Conservation (phyloP, 1,140 invertebrate genomes). For the Zaprionus tsacasi region DNA sequence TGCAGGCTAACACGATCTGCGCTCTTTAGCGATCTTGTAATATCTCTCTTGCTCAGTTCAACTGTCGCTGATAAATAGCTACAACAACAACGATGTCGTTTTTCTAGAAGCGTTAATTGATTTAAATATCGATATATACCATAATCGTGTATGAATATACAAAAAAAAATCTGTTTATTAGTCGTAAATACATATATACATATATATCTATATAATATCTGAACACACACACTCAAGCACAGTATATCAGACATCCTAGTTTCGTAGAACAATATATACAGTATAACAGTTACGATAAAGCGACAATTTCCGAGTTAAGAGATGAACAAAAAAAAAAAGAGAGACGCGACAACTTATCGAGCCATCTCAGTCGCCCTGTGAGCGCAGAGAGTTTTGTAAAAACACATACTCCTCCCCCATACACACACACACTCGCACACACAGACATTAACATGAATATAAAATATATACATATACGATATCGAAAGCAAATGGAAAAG, state of each 20-base stretch:
- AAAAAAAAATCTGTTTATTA: constrained; percentile 23
- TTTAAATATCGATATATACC: constrained; percentile 27
- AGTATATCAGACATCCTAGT: not conserved
- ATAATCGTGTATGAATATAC: constrained; percentile 8
- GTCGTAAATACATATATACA: constrained; percentile 43
- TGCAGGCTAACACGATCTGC: constrained; percentile 18
- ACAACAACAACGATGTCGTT: constrained; percentile 38
- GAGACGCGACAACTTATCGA: not conserved
- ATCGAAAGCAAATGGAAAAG: constrained; percentile 40
- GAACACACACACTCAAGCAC: not conserved
- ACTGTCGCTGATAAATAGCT: constrained; percentile 11
- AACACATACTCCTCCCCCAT: not conserved
- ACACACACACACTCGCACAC: not conserved
- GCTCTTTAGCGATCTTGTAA: constrained; percentile 3
- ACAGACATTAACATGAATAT: constrained; percentile 20
- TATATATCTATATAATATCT: constrained; percentile 40
- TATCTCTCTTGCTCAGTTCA: constrained; percentile 31
- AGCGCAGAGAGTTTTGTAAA: not conserved
- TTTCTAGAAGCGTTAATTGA: constrained; percentile 28
- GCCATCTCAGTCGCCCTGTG: not conserved
- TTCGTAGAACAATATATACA: not conserved
- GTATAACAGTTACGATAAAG: not conserved
- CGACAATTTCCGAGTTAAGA: constrained; percentile 1
- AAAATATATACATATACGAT: constrained; percentile 40
- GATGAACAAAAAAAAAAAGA: not conserved